Percentiles rank a stretch among this genome's conserved stretches.
phyloP scores from a whole-genome alignment of 37 sponge, comb jelly and placozoan species.

The Hexactinellida sp. region DNA sequence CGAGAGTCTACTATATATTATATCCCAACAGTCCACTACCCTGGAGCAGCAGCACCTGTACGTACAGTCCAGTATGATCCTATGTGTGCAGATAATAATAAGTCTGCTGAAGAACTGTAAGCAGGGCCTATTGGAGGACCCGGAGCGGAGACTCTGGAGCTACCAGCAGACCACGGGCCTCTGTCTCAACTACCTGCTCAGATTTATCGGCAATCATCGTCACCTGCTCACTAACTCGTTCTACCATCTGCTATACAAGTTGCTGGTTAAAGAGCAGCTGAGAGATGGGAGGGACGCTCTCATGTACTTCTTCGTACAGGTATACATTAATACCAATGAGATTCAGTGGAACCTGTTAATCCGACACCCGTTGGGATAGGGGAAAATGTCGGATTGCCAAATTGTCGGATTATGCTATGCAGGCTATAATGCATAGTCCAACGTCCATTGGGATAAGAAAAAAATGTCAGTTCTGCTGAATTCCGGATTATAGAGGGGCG shows the following conservation, averaged over 20 bases:
- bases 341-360: neutral
- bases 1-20: too few relatives aligned
- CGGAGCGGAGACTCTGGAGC: neutral
- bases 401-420: too few relatives aligned
- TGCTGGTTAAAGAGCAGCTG: neutral
- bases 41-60: neutral
- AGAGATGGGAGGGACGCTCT: conserved; percentile 8
- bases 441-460: too few relatives aligned
- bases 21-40: neutral
- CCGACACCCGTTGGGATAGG: too few relatives aligned
- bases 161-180: neutral
- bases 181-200: neutral
- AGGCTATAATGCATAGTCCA: too few relatives aligned
- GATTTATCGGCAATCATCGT: neutral
- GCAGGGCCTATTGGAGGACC: neutral
- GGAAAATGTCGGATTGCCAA: too few relatives aligned
- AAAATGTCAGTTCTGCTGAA: too few relatives aligned
- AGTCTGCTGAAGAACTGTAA: neutral
- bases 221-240: neutral
- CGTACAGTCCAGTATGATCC: neutral
- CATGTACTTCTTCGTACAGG: conserved; percentile 8
- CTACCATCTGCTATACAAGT: neutral
- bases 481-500: too few relatives aligned
- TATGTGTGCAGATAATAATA: neutral
- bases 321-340: too few relatives aligned